A percentile compares a stretch with the other conserved stretches of the same genome.
Conservation (phyloP, 2,797 vertebrate genomes). For the Austrolebias charrua region DNA sequence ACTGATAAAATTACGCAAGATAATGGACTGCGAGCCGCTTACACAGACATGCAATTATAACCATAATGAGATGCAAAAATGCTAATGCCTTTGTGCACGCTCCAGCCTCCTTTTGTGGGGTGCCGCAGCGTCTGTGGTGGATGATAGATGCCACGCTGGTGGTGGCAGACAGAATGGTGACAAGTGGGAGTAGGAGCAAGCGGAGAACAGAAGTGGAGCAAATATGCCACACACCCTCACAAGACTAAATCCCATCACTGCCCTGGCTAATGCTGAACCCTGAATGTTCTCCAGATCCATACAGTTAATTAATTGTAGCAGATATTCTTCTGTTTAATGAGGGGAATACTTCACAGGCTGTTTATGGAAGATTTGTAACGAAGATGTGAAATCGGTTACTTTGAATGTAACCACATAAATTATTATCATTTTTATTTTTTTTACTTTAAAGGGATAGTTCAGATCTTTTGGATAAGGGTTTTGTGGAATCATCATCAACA, state of each 20-base stretch:
- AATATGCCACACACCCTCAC: conserved; percentile 76
- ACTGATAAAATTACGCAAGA: conserved; percentile 92
- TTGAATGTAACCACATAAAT: background rate
- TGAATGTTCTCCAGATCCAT: conserved; percentile 69
- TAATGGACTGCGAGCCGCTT: conserved; percentile 87
- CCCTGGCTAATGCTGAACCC: conserved; percentile 63
- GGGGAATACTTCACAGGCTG: background rate
- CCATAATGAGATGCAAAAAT: conserved; percentile 99
- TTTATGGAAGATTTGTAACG: conserved; percentile 17
- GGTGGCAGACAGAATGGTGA: conserved; percentile 84
- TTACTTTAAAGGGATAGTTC: too few species aligned
- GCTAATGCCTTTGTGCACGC: conserved; percentile 90
- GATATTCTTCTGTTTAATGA: conserved; percentile 39
- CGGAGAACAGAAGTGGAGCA: conserved; percentile 80
- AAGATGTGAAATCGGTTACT: background rate
- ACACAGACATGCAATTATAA: conserved; percentile 93
- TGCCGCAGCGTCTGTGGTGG: conserved; percentile 81
- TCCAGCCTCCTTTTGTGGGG: conserved; percentile 91
- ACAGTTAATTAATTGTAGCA: conserved; percentile 72
- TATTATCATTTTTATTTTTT: too few species aligned
- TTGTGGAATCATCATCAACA: too few species aligned
- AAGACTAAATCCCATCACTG: conserved; percentile 75
- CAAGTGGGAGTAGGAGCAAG: conserved; percentile 83
- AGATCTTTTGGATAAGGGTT: too few species aligned
- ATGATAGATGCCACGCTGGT: conserved; percentile 91